A percentile compares a stretch with the other conserved stretches of the same genome.
Evolutionary conservation across 1,140 invertebrate genomes (phyloP).

Genomic region (Drosophila rufa): DNA sequence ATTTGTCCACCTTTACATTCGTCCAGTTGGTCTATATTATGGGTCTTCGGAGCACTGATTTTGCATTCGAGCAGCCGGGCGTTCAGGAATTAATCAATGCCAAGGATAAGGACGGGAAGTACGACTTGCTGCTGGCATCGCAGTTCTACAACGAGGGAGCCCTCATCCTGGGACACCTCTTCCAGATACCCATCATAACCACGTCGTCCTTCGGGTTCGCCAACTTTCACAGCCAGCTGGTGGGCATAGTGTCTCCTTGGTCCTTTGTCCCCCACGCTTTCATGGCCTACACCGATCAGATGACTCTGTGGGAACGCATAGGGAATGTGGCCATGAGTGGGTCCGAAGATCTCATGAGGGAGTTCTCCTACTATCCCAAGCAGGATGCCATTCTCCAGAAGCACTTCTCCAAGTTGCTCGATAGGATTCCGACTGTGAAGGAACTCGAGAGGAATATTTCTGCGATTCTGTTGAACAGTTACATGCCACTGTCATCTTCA

Average conservation of each 20-base stretch:
- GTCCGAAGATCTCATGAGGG: slow-evolving; percentile 47
- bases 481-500: slow-evolving; percentile 84
- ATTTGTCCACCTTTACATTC: slow-evolving; percentile 32
- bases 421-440: slow-evolving; percentile 73
- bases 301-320: slow-evolving; percentile 84
- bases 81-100: slow-evolving; percentile 78
- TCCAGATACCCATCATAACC: slow-evolving; percentile 46
- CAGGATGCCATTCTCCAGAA: slow-evolving; percentile 71
- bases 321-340: slow-evolving; percentile 45
- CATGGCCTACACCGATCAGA: slow-evolving; percentile 65
- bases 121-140: slow-evolving; percentile 84
- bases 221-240: slow-evolving; percentile 71
- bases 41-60: slow-evolving; percentile 64
- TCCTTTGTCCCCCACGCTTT: slow-evolving; percentile 76
- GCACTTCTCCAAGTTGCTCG: slow-evolving; percentile 63
- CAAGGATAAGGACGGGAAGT: slow-evolving; percentile 74
- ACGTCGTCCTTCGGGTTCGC: slow-evolving; percentile 72
- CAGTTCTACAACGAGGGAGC: slow-evolving; percentile 83
- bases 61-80: slow-evolving; percentile 76
- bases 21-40: slow-evolving; percentile 20
- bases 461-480: slow-evolving; percentile 86
- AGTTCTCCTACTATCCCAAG: slow-evolving; percentile 55
- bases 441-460: slow-evolving; percentile 86
- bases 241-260: slow-evolving; percentile 73
- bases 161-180: no score